Evolutionary conservation across 2,888 invertebrate genomes (phyloP).

Genomic region (Saturnia pavonia): DNA sequence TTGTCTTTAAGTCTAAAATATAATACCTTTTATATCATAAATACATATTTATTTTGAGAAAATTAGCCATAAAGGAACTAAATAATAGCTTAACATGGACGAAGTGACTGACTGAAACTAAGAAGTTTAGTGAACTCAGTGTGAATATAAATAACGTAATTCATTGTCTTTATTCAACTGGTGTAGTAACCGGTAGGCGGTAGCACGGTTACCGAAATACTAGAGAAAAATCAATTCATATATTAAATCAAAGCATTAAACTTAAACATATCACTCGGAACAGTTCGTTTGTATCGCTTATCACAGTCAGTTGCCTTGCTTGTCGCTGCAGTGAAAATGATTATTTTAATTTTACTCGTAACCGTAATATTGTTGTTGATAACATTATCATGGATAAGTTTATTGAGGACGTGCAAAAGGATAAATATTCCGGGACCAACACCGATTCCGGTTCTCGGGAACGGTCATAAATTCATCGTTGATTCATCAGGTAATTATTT

Average conservation of each 20-base stretch:
- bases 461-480: slow-evolving; percentile 70
- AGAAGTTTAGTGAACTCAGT: not conserved
- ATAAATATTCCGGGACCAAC: slow-evolving; percentile 55
- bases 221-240: not conserved
- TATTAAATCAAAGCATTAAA: too few relatives aligned
- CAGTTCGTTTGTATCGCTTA: not conserved
- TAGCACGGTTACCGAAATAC: not conserved
- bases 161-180: not conserved
- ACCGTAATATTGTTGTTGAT: slow-evolving; percentile 33
- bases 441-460: slow-evolving; percentile 74
- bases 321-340: slow-evolving; percentile 31
- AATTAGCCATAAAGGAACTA: too few relatives aligned
- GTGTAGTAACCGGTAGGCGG: not conserved
- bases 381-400: slow-evolving; percentile 47
- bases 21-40: too few relatives aligned
- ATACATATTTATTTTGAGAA: too few relatives aligned
- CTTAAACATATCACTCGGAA: not conserved
- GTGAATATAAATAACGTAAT: not conserved
- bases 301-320: slow-evolving; percentile 21
- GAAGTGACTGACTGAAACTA: not conserved
- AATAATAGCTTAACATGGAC: not conserved
- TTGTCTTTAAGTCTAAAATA: too few relatives aligned
- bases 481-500: slow-evolving; percentile 54
- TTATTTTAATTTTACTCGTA: slow-evolving; percentile 35
- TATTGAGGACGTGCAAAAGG: slow-evolving; percentile 39